phyloP scores from a whole-genome alignment of 1,140 invertebrate genomes.

The Branchinecta lynchi region DNA sequence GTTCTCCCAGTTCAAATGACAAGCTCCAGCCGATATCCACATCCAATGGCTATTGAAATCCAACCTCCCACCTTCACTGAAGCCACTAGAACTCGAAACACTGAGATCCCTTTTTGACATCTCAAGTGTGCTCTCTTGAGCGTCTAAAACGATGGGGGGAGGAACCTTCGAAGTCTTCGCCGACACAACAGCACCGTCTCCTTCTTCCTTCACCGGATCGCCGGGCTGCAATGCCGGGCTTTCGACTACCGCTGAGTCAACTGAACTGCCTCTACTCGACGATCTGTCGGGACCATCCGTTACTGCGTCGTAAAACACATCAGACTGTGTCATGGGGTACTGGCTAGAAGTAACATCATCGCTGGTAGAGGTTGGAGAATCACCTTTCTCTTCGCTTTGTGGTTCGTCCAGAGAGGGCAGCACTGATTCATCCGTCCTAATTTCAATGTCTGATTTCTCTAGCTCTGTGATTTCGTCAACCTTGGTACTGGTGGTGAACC shows the following conservation, averaged over 20 bases:
- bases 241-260: too few relatives aligned
- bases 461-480: too few relatives aligned
- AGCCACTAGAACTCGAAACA: not conserved
- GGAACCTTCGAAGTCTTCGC: too few relatives aligned
- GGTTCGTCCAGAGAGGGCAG: not conserved
- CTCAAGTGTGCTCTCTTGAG: too few relatives aligned
- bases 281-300: too few relatives aligned
- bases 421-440: not conserved
- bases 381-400: not conserved
- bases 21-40: not conserved
- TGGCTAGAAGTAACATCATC: not conserved
- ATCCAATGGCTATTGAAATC: not conserved
- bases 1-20: not conserved
- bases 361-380: not conserved
- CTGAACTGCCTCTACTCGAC: too few relatives aligned
- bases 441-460: not conserved
- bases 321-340: not conserved
- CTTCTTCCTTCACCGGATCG: too few relatives aligned
- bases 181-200: too few relatives aligned
- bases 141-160: too few relatives aligned
- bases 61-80: not conserved
- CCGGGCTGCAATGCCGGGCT: too few relatives aligned
- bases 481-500: too few relatives aligned
- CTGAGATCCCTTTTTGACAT: not conserved
- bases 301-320: not conserved